A percentile compares a stretch with the other conserved stretches of the same genome.
These are phyloP conservation scores for Prinia subflava DNA, from an alignment of 2,113 vertebrate species.

Conservation along the genomic window DNA sequence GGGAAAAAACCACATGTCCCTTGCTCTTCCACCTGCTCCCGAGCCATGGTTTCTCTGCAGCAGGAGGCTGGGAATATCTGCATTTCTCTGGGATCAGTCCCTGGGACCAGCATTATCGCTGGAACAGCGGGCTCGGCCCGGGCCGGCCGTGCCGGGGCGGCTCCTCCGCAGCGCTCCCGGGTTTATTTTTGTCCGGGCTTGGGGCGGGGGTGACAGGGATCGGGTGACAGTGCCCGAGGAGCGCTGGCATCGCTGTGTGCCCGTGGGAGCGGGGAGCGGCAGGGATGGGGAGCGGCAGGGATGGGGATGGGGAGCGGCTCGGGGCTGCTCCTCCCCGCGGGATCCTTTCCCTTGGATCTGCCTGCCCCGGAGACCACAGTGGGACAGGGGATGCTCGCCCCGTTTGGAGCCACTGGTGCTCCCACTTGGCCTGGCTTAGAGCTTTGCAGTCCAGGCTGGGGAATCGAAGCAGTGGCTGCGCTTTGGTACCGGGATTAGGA, in stretches of 20 bases:
- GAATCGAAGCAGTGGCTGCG: background rate
- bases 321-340: fast-evolving
- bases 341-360: background rate
- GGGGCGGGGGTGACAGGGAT: background rate
- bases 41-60: background rate
- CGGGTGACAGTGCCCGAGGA: constrained; percentile 12
- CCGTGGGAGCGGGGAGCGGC: background rate
- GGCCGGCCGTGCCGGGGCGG: background rate
- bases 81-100: background rate
- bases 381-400: background rate
- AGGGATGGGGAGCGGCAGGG: background rate
- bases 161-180: background rate
- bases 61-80: background rate
- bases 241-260: background rate
- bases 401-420: background rate
- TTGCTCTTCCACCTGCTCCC: background rate
- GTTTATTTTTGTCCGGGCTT: constrained; percentile 18
- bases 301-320: too few species aligned
- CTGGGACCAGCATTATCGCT: background rate
- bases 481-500: background rate
- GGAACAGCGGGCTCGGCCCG: background rate
- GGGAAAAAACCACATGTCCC: background rate
- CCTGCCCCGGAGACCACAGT: fast-evolving
- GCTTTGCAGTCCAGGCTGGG: background rate
- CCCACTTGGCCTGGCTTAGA: background rate